Conservation (phyloP, 2,113 vertebrate species). For the Sphyrna mokarran region DNA sequence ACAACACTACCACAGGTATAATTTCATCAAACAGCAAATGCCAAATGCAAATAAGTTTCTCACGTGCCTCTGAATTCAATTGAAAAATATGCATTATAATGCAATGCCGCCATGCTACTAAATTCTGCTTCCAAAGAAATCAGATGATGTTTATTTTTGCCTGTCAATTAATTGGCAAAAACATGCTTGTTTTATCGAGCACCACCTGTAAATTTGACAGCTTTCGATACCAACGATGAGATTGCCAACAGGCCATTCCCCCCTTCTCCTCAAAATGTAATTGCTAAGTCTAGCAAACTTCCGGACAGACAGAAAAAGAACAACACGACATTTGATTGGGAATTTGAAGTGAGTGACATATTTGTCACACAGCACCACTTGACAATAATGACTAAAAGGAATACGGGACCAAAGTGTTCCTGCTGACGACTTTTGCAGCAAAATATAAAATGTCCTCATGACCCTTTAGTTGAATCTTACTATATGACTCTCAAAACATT, state of each 20-base stretch:
- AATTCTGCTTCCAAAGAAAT: not conserved
- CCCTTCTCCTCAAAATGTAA: not conserved
- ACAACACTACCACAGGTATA: not conserved
- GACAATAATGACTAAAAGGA: not conserved
- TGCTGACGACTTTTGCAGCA: not conserved
- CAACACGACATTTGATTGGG: not conserved
- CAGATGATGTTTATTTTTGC: not conserved
- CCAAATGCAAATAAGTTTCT: not conserved
- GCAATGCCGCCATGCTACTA: not conserved
- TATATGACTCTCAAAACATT: not conserved
- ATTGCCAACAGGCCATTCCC: too few species aligned
- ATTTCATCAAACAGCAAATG: not conserved
- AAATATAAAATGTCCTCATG: not conserved
- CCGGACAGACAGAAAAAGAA: not conserved
- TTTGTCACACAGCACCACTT: not conserved
- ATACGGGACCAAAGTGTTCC: not conserved
- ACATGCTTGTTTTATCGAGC: not conserved
- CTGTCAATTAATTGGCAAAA: not conserved
- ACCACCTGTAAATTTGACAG: not conserved
- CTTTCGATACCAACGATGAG: not conserved
- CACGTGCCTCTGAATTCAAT: not conserved
- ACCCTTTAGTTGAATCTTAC: not conserved
- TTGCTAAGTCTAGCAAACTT: not conserved
- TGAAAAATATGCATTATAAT: not conserved
- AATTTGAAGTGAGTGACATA: not conserved